Percentiles rank a stretch among this genome's conserved stretches.
These are phyloP conservation scores for Phyllostomus hastatus DNA, from an alignment of 2,113 vertebrate species.

Conservation along the genomic window DNA sequence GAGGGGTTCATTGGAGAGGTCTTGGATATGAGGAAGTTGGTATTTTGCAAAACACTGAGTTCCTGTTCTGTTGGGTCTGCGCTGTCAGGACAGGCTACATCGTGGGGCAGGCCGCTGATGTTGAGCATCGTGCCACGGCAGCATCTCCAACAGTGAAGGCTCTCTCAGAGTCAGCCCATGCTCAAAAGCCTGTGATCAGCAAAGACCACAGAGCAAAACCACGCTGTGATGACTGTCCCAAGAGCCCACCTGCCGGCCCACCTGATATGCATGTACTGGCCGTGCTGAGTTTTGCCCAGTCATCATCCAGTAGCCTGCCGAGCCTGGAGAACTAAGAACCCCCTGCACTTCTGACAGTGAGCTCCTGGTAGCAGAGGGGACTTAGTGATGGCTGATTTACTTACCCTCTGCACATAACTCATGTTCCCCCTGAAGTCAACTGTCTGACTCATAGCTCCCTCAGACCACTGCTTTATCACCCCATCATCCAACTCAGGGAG, in stretches of 20 bases:
- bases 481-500: too few relatives aligned
- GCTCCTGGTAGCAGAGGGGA: too few relatives aligned
- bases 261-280: rapidly evolving
- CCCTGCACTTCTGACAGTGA: neutral
- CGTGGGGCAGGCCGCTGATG: neutral
- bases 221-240: neutral
- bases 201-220: neutral
- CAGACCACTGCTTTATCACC: neutral
- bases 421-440: neutral
- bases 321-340: neutral
- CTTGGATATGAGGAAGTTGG: neutral
- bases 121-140: rapidly evolving
- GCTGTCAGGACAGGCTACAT: neutral
- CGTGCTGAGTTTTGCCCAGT: rapidly evolving
- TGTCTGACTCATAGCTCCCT: neutral
- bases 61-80: neutral
- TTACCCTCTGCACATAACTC: neutral
- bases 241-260: neutral
- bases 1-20: neutral
- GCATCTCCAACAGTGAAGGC: neutral
- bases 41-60: neutral
- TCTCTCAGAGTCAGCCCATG: neutral
- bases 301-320: neutral
- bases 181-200: neutral
- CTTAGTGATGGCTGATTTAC: neutral